These are phyloP conservation scores for Oscheius sp. DNA, from an alignment of 2,888 invertebrate genomes.

Conservation along the genomic window DNA sequence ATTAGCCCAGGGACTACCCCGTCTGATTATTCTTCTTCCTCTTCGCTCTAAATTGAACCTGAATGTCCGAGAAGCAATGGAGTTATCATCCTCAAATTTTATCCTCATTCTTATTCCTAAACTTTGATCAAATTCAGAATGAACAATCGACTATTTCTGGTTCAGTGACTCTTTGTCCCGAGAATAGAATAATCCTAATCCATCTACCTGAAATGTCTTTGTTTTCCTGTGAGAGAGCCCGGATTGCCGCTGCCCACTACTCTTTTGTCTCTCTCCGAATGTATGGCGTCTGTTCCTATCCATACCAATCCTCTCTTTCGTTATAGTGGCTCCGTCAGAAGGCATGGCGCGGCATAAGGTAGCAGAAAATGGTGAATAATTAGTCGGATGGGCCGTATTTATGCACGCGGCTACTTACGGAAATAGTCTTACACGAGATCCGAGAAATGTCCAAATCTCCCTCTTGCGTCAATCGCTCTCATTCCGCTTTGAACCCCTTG, in stretches of 20 bases:
- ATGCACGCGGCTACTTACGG: neutral
- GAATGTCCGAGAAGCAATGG: no score
- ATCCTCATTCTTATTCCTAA: no score
- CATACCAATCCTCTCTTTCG: slow-evolving; percentile 38
- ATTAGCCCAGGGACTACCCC: no score
- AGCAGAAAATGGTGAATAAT: slow-evolving; percentile 12
- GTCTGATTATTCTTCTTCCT: no score
- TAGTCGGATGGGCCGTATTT: slow-evolving; percentile 1
- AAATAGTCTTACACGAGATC: neutral
- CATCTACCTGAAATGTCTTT: no score
- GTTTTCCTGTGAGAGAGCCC: neutral
- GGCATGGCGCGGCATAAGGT: slow-evolving; percentile 24
- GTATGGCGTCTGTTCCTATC: neutral
- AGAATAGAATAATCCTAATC: no score
- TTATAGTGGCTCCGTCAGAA: slow-evolving; percentile 23
- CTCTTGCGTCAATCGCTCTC: slow-evolving; percentile 11
- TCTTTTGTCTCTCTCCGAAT: neutral
- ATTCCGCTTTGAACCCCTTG: slow-evolving; percentile 1
- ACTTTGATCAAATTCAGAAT: no score
- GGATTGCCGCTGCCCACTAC: neutral
- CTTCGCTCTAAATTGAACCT: no score
- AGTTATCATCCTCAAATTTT: no score
- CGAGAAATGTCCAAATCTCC: neutral
- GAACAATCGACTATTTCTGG: no score
- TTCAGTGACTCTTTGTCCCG: no score